Conservation (phyloP, 1,140 invertebrate species). For the Heliconius melpomene region DNA sequence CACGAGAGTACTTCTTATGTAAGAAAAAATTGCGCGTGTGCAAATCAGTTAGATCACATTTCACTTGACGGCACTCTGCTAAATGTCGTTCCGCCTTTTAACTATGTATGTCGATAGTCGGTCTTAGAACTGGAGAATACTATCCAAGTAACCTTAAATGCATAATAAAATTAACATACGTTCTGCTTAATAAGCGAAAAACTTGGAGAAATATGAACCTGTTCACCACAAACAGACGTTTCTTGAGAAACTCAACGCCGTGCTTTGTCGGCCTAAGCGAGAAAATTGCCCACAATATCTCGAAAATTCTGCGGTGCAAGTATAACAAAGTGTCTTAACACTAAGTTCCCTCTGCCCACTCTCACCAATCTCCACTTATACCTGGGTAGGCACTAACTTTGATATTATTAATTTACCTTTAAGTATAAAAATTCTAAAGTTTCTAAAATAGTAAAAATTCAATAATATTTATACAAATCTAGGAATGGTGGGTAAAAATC, state of each 20-base stretch:
- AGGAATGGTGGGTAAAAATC: neutral
- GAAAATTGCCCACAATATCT: neutral
- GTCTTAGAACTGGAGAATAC: neutral
- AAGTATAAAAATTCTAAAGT: too few species aligned
- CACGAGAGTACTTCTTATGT: neutral
- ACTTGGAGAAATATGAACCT: too few species aligned
- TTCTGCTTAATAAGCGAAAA: too few species aligned
- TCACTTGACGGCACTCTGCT: conserved; percentile 17
- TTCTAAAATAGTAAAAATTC: too few species aligned
- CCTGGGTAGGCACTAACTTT: too few species aligned
- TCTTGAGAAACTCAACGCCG: neutral
- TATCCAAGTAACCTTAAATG: too few species aligned
- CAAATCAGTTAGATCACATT: conserved; percentile 28
- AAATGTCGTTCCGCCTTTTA: conserved; percentile 11
- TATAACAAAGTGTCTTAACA: neutral
- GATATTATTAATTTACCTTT: too few species aligned
- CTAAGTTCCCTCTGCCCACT: neutral
- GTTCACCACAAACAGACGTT: too few species aligned
- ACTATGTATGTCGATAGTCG: neutral
- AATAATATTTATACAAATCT: neutral
- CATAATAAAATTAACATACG: too few species aligned
- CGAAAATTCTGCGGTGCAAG: neutral
- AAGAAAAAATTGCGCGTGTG: neutral
- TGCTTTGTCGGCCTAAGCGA: neutral
- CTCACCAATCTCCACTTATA: too few species aligned